Evolutionary conservation across 2,113 vertebrate species (phyloP).

Genomic region (Oriolus oriolus): DNA sequence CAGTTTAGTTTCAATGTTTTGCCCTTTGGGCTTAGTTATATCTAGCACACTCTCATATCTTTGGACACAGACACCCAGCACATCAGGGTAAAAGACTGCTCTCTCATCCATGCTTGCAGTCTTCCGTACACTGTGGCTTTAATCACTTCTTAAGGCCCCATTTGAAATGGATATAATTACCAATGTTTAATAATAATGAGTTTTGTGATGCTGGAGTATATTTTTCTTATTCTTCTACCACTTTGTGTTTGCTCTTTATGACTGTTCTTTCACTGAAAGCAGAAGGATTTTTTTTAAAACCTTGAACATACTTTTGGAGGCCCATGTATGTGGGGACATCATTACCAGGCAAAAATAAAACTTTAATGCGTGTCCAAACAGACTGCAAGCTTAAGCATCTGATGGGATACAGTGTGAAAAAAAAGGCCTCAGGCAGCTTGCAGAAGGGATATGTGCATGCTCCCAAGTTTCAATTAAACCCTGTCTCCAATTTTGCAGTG

Average conservation of each 20-base stretch:
- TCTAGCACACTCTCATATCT: not conserved
- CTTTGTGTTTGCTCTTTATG: not conserved
- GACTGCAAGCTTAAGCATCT: not conserved
- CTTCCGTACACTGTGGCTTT: not conserved
- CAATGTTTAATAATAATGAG: not conserved
- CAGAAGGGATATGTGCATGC: not conserved
- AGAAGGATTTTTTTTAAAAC: not conserved
- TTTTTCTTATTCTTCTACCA: not conserved
- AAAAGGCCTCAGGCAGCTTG: not conserved
- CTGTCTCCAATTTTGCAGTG: not conserved
- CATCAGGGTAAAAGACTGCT: not conserved
- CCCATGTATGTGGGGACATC: not conserved
- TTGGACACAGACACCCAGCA: not conserved
- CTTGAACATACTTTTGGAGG: not conserved
- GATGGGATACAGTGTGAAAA: not conserved
- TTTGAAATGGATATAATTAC: not conserved
- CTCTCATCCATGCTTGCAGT: not conserved
- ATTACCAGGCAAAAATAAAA: not conserved
- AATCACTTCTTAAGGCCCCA: not conserved
- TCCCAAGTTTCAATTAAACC: not conserved
- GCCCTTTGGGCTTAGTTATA: not conserved
- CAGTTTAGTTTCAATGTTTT: not conserved
- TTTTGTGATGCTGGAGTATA: not conserved
- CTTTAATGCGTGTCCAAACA: not conserved
- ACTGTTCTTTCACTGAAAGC: not conserved